phyloP scores from a whole-genome alignment of 2,113 vertebrate species.

The Prunella fulvescens region DNA sequence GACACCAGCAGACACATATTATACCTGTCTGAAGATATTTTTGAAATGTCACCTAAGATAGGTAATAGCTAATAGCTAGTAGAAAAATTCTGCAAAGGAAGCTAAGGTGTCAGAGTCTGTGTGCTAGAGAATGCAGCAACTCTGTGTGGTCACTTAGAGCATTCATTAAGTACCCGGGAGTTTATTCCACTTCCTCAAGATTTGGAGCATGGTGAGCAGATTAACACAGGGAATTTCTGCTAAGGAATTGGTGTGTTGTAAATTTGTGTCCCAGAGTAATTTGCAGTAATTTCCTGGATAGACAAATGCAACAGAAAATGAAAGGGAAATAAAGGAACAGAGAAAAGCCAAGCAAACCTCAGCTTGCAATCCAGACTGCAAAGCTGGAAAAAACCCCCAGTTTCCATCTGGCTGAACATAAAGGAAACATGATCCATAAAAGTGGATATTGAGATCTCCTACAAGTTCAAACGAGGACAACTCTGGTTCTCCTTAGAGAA shows the following conservation, averaged over 20 bases:
- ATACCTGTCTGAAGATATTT: neutral
- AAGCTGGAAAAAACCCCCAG: accelerated
- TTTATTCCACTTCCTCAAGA: neutral
- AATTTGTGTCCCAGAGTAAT: neutral
- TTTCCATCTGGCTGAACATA: conserved; percentile 15
- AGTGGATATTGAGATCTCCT: neutral
- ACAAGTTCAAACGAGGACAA: neutral
- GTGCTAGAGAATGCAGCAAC: neutral
- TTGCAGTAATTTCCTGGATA: neutral
- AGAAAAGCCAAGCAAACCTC: neutral
- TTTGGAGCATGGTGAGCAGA: neutral
- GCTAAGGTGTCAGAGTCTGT: neutral
- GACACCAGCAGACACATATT: neutral
- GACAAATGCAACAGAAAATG: neutral
- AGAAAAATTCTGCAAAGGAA: neutral
- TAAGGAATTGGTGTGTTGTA: neutral
- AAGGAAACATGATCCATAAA: neutral
- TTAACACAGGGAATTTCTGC: neutral
- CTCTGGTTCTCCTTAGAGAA: neutral
- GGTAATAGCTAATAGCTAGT: neutral
- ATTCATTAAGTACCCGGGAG: neutral
- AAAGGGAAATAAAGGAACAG: neutral
- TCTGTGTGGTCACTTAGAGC: neutral
- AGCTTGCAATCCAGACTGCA: neutral
- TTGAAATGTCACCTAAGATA: neutral